Evolutionary conservation across 2,888 invertebrate genomes (phyloP), one percentile per base, ranked within the genome.

Genomic region (Dolomedes plantarius): DNA sequence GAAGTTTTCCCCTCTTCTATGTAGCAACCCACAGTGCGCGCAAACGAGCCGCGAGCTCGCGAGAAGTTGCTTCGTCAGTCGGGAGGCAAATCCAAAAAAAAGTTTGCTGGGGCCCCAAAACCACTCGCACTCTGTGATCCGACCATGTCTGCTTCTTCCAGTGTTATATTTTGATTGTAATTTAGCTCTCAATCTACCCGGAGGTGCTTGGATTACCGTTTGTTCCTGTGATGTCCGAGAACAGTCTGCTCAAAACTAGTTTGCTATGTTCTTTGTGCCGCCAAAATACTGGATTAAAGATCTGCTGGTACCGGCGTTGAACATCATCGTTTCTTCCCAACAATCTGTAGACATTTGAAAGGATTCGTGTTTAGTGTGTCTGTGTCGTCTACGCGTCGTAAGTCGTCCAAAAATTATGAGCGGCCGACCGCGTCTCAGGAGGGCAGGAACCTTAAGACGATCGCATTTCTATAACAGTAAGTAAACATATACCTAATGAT

Each of bases 61-160:
- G 62, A 69, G 36, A 74, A 50, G 23, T 56, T 28, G 83, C 73
- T 71, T 36, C 73, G 29, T 72, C 73, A 36, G 29, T 65, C 13
- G 73, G 72, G 83, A 78, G 77, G 83, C 77, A 77, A 85, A 77
- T 77, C 77, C 83, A 68, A 85, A 85, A 83, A 85, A 85, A 76
- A 46, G 36, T 68, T 68, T n/a, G 31, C 28, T 29, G 46, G 50
- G 9, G 6, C 9, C 36, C 36, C 36, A 36, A 36, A 6, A 5
- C 6, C 5, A 36, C 36, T 23, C 23, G 19, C n/a, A 23, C 62
- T 56, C 56, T 23, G 23, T 62, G 19, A 62, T 19, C n/a, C n/a
- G n/a, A n/a, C n/a, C n/a, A 27, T 62, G n/a, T 62, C 11, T 62
- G 19, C 5, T 36, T 9, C 36, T 36, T 36, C 36, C 36, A 36